Evolutionary conservation across 2,888 invertebrate genomes (phyloP).

Genomic region (Hanleya hanleyi): DNA sequence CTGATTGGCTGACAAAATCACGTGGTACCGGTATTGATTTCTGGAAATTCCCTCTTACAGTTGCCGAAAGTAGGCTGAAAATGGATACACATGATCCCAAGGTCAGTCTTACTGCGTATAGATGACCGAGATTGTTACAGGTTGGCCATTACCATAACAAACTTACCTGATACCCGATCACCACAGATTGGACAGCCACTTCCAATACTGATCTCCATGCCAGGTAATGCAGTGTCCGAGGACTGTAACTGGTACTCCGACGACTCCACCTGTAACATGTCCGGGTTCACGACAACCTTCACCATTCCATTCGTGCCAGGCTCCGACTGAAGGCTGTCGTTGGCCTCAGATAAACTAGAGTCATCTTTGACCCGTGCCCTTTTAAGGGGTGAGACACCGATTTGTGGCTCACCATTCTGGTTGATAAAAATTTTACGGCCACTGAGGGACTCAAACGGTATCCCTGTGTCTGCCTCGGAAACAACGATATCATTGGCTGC

Average conservation of each 20-base stretch:
- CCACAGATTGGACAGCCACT: constrained; percentile 67
- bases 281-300: not conserved
- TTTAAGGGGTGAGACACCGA: not conserved
- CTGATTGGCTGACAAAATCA: no score
- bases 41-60: no score
- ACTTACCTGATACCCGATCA: constrained; percentile 66
- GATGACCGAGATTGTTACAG: no score
- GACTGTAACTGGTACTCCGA: not conserved
- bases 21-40: no score
- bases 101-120: no score
- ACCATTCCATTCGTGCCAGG: not conserved
- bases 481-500: constrained; percentile 26
- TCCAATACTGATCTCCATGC: not conserved
- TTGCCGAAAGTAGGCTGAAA: no score
- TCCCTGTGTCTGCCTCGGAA: constrained; percentile 18
- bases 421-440: not conserved
- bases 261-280: not conserved
- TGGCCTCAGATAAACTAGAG: not conserved
- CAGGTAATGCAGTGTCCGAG: not conserved
- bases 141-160: no score
- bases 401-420: not conserved
- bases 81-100: no score
- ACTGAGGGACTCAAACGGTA: not conserved
- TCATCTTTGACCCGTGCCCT: not conserved
- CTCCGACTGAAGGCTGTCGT: not conserved